phyloP scores from a whole-genome alignment of 2,888 invertebrate genomes.

The Caenorhabditis sp. region DNA sequence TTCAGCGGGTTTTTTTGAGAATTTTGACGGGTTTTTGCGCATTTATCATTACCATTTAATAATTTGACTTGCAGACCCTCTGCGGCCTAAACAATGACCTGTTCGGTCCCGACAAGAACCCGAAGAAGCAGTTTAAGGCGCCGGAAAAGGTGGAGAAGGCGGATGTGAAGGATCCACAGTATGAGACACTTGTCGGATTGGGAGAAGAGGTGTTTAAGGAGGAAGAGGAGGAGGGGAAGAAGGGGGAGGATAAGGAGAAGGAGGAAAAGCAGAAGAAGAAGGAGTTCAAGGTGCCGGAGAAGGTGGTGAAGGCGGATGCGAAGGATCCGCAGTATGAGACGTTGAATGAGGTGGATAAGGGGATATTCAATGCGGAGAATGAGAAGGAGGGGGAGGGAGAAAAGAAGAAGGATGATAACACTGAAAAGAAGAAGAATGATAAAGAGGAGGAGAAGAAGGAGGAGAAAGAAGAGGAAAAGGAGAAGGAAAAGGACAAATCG shows the following conservation, averaged over 20 bases:
- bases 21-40: too few relatives aligned
- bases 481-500: too few relatives aligned
- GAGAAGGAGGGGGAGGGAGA: conserved; percentile 38
- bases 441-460: too few relatives aligned
- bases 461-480: too few relatives aligned
- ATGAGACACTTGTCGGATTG: conserved; percentile 65
- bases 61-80: conserved; percentile 36
- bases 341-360: conserved; percentile 65
- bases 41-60: neutral
- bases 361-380: conserved; percentile 67
- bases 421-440: conserved; percentile 38
- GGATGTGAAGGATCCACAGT: conserved; percentile 68
- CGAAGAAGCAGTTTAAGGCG: conserved; percentile 67
- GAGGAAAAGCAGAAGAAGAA: conserved; percentile 68
- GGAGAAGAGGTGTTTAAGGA: conserved; percentile 64
- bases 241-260: conserved; percentile 32
- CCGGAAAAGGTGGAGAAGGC: conserved; percentile 64
- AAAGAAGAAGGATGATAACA: conserved; percentile 34
- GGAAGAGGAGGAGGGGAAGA: conserved; percentile 42
- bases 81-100: conserved; percentile 43
- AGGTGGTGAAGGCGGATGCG: conserved; percentile 62
- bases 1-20: too few relatives aligned
- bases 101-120: conserved; percentile 64
- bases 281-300: conserved; percentile 66
- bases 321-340: conserved; percentile 71